Base-by-base conservation (phyloP, 2,888 invertebrate genomes). In the Troglohyphantes excavatus region DNA sequence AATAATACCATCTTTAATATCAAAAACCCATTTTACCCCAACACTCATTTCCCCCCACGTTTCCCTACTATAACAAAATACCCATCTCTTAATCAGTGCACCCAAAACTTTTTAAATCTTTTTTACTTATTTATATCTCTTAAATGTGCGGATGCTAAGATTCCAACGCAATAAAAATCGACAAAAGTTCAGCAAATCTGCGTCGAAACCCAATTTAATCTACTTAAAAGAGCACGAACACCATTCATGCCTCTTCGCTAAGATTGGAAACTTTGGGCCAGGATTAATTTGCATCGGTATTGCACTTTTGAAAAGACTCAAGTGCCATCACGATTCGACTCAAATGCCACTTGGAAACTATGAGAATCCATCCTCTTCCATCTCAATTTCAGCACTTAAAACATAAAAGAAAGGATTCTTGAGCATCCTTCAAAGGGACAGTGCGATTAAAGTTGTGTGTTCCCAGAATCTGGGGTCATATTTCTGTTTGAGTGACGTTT, bases 401-500 rank as follows among this genome's bases (percentile, higher is more conserved):
- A 23, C 26, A 61, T 13, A 21, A 61, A 82, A 82, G 68, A 29
- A 53, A 82, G 33, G 53, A 43, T 27, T n/a, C n/a, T 53, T 43
- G 29, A n/a, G 21, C 21, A 5, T 63, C 21, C 26, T 61, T 70
- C 61, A 82, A 70, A 65, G 82, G 27, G 61, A 23, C 72, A 72
- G 46, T 72, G 43, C 73, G 73, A 73, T 73, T 73, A 83, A 83
- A 73, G 61, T 73, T 67, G 39, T 39, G 27, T 43, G 83, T 73
- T 63, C 65, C 59, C 21, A 39, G 39, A 27, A 26, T 29, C 23
- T 19, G 39, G 29, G 21, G 61, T 23, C 27, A 53, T 21, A 72
- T 61, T 82, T 82, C 61, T 70, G 53, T 82, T 53, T 83, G 83
- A 83, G 63, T 43, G 73, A 73, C 83, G 23, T 73, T 63, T 83